Percentiles rank a stretch among this genome's conserved stretches.
phyloP scores from a whole-genome alignment of 2,888 invertebrate species.

The Laspeyria flexula region DNA sequence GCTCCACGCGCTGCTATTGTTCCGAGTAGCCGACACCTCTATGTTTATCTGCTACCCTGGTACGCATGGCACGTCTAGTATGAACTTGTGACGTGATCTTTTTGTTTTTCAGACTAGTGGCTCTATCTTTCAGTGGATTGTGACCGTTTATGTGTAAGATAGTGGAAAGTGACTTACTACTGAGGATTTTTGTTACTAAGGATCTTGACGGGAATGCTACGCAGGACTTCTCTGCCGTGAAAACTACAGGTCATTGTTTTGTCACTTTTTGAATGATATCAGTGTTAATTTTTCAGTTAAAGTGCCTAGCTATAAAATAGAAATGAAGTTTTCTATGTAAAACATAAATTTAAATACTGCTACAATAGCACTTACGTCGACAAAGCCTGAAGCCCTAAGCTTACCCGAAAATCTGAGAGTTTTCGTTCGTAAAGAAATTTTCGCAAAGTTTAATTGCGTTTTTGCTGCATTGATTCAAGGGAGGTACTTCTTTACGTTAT shows the following conservation, averaged over 20 bases:
- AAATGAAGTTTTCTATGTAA: not conserved
- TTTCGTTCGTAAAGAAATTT: constrained; percentile 4
- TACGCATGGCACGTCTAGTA: constrained; percentile 64
- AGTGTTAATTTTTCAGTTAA: not conserved
- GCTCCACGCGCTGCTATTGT: constrained; percentile 61
- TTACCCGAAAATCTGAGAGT: constrained; percentile 14
- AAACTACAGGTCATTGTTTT: constrained; percentile 59
- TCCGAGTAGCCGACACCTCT: constrained; percentile 61
- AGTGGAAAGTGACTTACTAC: constrained; percentile 72
- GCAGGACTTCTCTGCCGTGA: constrained; percentile 50
- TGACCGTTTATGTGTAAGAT: constrained; percentile 73
- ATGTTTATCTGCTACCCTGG: constrained; percentile 72
- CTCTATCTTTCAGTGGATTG: constrained; percentile 66
- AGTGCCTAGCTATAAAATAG: not conserved
- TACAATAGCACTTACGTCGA: not conserved
- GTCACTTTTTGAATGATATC: not conserved
- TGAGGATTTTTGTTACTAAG: constrained; percentile 68
- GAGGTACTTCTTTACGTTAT: not conserved
- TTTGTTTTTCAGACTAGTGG: constrained; percentile 62
- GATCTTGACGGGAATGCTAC: constrained; percentile 67
- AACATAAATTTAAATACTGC: too few relatives aligned
- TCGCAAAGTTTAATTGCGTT: constrained; percentile 14
- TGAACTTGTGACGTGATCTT: constrained; percentile 72
- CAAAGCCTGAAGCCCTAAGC: constrained; percentile 7
- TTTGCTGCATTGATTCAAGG: not conserved